Conservation (phyloP, 2,113 vertebrate species). For the Chrysochloris asiatica region DNA sequence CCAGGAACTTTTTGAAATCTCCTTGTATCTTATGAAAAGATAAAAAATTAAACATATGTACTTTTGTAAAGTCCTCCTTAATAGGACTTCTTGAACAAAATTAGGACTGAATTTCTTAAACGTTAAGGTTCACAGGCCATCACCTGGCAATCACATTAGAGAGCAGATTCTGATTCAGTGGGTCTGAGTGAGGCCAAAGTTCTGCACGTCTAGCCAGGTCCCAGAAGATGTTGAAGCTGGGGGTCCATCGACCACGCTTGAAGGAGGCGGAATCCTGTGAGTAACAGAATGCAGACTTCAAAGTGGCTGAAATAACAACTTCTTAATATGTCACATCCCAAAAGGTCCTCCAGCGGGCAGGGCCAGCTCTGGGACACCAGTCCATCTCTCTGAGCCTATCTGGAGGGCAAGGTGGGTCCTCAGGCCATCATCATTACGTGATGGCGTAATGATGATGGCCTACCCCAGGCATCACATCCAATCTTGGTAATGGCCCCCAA, state of each 20-base stretch:
- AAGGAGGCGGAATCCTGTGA: not conserved
- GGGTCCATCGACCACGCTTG: not conserved
- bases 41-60: not conserved
- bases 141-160: not conserved
- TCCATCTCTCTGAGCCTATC: not conserved
- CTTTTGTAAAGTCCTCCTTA: not conserved
- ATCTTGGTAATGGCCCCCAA: not conserved
- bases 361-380: fast-evolving
- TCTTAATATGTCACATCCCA: not conserved
- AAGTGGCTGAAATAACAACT: fast-evolving
- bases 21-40: not conserved
- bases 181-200: fast-evolving
- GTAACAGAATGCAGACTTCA: not conserved
- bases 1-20: no score
- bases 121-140: fast-evolving
- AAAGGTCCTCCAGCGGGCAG: not conserved
- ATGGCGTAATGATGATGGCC: fast-evolving
- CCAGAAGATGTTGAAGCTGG: fast-evolving
- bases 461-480: not conserved
- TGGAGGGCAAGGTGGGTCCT: not conserved
- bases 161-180: fast-evolving
- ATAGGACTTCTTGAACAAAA: not conserved
- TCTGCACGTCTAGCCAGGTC: not conserved
- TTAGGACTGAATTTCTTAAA: not conserved
- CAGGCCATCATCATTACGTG: not conserved